Evolutionary conservation across 2,113 vertebrate species (phyloP), one percentile per base, ranked within the genome.

Genomic region (Corythaixoides concolor): DNA sequence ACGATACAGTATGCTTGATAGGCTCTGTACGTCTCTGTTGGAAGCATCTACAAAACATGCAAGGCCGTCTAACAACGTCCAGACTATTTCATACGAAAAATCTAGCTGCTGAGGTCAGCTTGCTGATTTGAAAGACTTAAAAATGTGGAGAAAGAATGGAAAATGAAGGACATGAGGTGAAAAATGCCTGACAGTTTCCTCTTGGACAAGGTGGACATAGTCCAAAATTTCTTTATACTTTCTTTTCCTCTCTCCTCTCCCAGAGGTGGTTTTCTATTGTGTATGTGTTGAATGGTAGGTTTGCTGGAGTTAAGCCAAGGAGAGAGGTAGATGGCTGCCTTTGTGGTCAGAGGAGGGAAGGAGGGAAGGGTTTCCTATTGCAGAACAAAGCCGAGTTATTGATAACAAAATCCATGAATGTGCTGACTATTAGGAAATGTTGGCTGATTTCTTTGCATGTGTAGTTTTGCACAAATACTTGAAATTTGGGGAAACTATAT

Each of bases 221-320:
- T 96, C 70, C 90, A 96, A 91, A 96, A 92, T 58, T 73, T 94
- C 95, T 93, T 92, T 85, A 47, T 89, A 95, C 94, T 95, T 96
- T 96, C 95, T 92, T 93, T 93, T 95, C 95, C 90, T 92, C 83
- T 73, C 85, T 86, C 86, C 80, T 88, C 66, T 89, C 90, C 92
- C 94, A 87, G 90, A 95, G 86, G 92, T 92, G 60, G 60, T 56
- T 63, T 90, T 79, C 95, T 45, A 96, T 96, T 97, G 96, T 95
- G 89, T 16, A 11, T 73, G 92, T 88, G 90, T 83, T 96, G 95
- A 97, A 96, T 96, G 90, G 87, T 24, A 52, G 74, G 58, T 91
- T 73, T 56, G 68, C 88, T 95, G 91, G 94, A 81, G 79, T 7
- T 28, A 22, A 53, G 84, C 91, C 94, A 95, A 22, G 45, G 88